These are phyloP conservation scores for Naja naja DNA, from an alignment of 2,113 vertebrate species.

Conservation along the genomic window DNA sequence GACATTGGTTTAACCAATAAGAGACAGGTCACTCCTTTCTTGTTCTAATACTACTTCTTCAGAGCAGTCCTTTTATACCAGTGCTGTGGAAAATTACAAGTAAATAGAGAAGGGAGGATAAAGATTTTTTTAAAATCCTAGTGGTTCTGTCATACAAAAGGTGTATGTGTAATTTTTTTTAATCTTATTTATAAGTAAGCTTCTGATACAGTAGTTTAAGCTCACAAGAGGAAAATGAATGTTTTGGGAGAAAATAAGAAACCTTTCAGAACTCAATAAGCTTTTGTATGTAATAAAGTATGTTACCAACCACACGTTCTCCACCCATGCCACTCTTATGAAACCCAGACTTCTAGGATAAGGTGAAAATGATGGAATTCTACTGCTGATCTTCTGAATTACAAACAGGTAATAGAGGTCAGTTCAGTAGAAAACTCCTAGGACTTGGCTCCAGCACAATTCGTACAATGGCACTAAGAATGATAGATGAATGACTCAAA, in stretches of 20 bases:
- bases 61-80: neutral
- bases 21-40: neutral
- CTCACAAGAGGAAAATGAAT: conserved; percentile 40
- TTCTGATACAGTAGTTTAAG: conserved; percentile 39
- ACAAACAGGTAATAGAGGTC: conserved; percentile 1
- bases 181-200: conserved; percentile 28
- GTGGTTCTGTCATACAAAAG: neutral
- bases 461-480: neutral
- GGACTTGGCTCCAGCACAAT: neutral
- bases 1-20: neutral
- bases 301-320: conserved; percentile 22
- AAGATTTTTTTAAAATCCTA: neutral
- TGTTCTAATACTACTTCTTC: neutral
- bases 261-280: conserved; percentile 58
- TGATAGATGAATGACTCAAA: neutral
- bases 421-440: neutral
- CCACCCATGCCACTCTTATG: conserved; percentile 50
- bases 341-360: conserved; percentile 43
- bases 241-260: conserved; percentile 19
- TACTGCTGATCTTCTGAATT: conserved; percentile 26
- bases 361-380: conserved; percentile 59
- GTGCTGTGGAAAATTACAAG: neutral
- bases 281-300: conserved; percentile 53
- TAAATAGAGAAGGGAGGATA: neutral
- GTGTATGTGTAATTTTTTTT: neutral